Conservation (phyloP, 1,140 invertebrate species). For the Antheraea pernyi region DNA sequence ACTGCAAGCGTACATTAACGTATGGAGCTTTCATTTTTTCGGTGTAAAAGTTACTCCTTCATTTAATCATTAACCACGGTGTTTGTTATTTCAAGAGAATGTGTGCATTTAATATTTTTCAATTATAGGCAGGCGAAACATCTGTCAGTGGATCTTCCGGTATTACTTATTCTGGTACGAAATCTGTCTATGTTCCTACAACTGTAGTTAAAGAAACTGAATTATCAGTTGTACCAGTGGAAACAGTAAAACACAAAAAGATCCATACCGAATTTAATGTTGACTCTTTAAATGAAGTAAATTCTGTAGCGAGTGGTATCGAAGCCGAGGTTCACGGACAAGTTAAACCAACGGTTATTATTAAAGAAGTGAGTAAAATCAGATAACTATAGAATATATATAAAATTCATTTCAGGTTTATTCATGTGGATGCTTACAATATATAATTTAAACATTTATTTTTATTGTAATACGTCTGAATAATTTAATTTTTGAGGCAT, state of each 20-base stretch:
- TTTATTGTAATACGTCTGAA: too few species aligned
- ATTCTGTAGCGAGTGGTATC: constrained; percentile 27
- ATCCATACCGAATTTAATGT: constrained; percentile 48
- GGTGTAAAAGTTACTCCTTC: not conserved
- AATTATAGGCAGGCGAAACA: constrained; percentile 50
- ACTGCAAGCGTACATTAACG: constrained; percentile 10
- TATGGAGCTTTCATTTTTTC: constrained; percentile 16
- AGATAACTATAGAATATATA: not conserved
- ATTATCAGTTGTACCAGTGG: constrained; percentile 29
- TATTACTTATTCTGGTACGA: constrained; percentile 39
- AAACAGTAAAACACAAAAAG: constrained; percentile 37
- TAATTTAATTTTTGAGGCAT: too few species aligned
- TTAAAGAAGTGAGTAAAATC: constrained; percentile 65
- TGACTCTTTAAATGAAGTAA: constrained; percentile 49
- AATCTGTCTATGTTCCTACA: constrained; percentile 28
- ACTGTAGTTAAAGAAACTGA: constrained; percentile 36
- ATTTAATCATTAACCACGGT: not conserved
- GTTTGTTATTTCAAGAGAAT: not conserved
- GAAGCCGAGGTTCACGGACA: constrained; percentile 36
- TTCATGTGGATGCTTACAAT: too few species aligned
- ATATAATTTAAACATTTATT: too few species aligned
- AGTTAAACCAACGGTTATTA: constrained; percentile 40
- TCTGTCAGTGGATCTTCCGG: constrained; percentile 40
- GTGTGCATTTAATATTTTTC: not conserved
- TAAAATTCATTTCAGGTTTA: not conserved